Percentiles rank a stretch among this genome's conserved stretches.
Evolutionary conservation across 2,113 vertebrate species (phyloP).

Genomic region (Synchiropus splendidus): DNA sequence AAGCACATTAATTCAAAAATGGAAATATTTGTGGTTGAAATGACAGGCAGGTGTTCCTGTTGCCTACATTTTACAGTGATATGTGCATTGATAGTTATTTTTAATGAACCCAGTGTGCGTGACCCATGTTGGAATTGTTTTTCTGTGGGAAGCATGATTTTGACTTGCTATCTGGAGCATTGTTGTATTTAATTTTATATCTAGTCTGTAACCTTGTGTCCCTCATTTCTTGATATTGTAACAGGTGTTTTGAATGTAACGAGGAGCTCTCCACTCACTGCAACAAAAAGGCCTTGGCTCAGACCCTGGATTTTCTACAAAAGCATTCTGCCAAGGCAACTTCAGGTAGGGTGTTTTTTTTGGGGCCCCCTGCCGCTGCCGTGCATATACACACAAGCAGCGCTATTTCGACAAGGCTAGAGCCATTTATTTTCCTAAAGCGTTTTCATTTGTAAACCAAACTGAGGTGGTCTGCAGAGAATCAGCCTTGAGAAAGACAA

Average conservation of each 20-base stretch:
- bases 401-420: conserved; percentile 1
- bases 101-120: too few species aligned
- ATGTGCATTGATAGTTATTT: too few species aligned
- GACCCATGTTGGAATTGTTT: too few species aligned
- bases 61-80: not conserved
- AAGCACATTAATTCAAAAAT: not conserved
- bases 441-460: too few species aligned
- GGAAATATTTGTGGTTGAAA: not conserved
- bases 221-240: conserved; percentile 6
- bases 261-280: conserved; percentile 91
- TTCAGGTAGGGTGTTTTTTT: conserved; percentile 71
- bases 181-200: conserved; percentile 1
- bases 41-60: not conserved
- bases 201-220: conserved; percentile 1
- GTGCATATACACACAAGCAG: not conserved
- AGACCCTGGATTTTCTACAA: conserved; percentile 92
- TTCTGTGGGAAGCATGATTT: too few species aligned
- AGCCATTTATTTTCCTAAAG: not conserved
- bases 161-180: not conserved
- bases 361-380: too few species aligned
- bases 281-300: conserved; percentile 93
- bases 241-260: conserved; percentile 93
- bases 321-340: conserved; percentile 83
- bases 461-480: too few species aligned
- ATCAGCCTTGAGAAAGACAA: too few species aligned